A percentile compares a stretch with the other conserved stretches of the same genome.
Evolutionary conservation across 2,888 invertebrate genomes (phyloP).

Genomic region (Lasius platythorax): DNA sequence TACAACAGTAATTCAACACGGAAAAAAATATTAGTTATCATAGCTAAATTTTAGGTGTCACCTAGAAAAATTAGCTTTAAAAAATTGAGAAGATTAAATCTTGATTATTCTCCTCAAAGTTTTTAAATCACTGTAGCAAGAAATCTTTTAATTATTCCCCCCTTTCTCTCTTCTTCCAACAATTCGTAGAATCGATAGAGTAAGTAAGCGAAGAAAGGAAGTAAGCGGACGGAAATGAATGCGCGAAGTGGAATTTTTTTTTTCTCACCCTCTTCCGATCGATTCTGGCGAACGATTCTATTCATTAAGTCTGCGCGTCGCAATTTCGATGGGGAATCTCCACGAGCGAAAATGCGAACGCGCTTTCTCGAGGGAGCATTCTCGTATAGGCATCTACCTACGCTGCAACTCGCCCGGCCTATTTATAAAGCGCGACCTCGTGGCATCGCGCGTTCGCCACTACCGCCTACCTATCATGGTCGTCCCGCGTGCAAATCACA

Average conservation of each 20-base stretch:
- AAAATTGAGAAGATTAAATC: neutral
- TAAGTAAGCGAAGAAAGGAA: neutral
- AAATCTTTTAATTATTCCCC: neutral
- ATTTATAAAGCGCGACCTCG: conserved; percentile 82
- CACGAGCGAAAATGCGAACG: conserved; percentile 55
- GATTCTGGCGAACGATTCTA: neutral
- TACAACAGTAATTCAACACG: neutral
- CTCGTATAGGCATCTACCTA: conserved; percentile 48
- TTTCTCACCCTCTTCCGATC: too few species aligned
- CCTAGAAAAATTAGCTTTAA: neutral
- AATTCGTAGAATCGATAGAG: neutral
- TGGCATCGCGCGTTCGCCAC: conserved; percentile 64
- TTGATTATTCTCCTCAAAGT: neutral
- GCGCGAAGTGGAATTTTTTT: neutral
- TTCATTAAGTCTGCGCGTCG: conserved; percentile 25
- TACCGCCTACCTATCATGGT: conserved; percentile 74
- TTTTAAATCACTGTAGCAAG: neutral
- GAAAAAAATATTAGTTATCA: too few species aligned
- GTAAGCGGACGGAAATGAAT: neutral
- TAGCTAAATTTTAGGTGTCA: too few species aligned
- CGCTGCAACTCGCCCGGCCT: conserved; percentile 69
- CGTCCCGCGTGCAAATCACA: conserved; percentile 79
- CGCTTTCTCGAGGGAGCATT: conserved; percentile 62
- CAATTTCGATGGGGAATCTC: conserved; percentile 51
- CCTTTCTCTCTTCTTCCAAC: neutral